phyloP scores from a whole-genome alignment of 2,797 vertebrate species.

The Yasuhikotakia modesta region DNA sequence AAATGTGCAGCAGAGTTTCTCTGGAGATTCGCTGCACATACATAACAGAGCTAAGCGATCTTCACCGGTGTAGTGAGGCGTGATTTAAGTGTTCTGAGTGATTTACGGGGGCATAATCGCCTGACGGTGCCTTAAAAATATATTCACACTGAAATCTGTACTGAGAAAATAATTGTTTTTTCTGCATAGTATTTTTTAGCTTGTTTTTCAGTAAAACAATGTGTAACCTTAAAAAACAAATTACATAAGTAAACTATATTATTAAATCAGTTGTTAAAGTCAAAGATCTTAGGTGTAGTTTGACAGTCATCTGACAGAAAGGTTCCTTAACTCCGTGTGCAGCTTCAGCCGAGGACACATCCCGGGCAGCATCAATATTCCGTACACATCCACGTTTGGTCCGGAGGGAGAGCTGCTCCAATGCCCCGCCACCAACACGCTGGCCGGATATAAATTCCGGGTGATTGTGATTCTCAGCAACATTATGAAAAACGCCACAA shows the following conservation, averaged over 20 bases:
- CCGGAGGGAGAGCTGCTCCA: slow-evolving; percentile 85
- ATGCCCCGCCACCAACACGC: slow-evolving; percentile 78
- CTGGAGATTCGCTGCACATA: neutral
- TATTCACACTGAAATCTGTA: neutral
- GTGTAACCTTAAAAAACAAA: too few relatives aligned
- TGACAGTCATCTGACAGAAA: slow-evolving; percentile 32
- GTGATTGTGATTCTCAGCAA: slow-evolving; percentile 92
- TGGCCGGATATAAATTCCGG: slow-evolving; percentile 88
- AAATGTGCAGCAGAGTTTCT: neutral
- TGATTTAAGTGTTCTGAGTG: neutral
- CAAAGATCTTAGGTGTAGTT: neutral
- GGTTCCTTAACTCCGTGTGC: slow-evolving; percentile 68
- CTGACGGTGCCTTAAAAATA: neutral
- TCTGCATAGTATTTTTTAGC: too few relatives aligned
- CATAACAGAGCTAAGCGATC: neutral
- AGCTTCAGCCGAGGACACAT: slow-evolving; percentile 94
- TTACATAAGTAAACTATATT: too few relatives aligned
- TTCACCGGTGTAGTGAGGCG: neutral
- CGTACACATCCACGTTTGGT: slow-evolving; percentile 82
- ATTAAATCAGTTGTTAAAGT: neutral
- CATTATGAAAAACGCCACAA: slow-evolving; percentile 80
- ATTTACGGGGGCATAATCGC: neutral
- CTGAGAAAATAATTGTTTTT: neutral
- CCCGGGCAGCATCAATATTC: slow-evolving; percentile 91
- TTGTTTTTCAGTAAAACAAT: too few relatives aligned